phyloP scores from a whole-genome alignment of 2,113 vertebrate genomes.

The Dromas ardeola region DNA sequence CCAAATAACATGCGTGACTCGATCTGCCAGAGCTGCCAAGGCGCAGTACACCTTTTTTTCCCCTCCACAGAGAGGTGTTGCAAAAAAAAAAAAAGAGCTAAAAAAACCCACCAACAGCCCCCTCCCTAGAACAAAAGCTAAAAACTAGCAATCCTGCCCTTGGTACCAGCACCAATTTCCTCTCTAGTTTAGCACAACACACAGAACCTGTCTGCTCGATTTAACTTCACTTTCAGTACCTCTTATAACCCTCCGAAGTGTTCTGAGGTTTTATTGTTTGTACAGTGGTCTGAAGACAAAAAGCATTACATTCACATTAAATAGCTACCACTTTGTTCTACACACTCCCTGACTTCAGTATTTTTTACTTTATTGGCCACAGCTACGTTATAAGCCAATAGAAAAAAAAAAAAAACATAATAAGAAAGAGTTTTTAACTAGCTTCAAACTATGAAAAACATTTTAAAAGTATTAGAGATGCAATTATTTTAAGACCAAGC shows the following conservation, averaged over 20 bases:
- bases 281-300: background rate
- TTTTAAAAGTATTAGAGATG: background rate
- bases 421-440: background rate
- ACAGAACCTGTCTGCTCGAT: background rate
- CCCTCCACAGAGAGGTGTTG: background rate
- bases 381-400: background rate
- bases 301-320: background rate
- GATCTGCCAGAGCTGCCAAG: background rate
- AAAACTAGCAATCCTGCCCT: background rate
- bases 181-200: background rate
- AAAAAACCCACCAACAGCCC: fast-evolving
- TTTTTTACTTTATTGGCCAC: background rate
- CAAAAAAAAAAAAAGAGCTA: background rate
- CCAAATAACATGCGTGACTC: background rate
- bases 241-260: background rate
- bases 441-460: background rate
- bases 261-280: background rate
- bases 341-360: background rate
- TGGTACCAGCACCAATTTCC: fast-evolving
- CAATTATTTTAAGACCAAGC: background rate
- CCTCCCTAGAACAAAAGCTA: background rate
- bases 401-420: background rate
- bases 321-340: background rate
- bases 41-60: too few relatives aligned
- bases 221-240: background rate